Conservation (phyloP, 2,888 invertebrate species). For the Lampropteryx suffumata region DNA sequence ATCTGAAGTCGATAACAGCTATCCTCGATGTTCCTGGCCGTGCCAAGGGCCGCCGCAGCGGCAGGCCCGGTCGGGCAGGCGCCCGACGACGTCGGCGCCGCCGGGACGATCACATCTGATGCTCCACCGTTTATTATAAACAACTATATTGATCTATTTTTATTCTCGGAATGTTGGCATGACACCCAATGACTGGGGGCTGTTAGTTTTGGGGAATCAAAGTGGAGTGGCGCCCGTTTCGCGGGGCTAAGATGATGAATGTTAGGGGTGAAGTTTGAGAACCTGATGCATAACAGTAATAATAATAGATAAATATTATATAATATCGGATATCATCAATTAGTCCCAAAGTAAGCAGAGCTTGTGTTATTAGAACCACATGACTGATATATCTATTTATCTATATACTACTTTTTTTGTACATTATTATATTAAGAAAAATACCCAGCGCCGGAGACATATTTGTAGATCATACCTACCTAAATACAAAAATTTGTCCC, state of each 20-base stretch:
- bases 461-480: no score
- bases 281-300: no score
- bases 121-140: constrained; percentile 47
- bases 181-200: constrained; percentile 16
- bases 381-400: no score
- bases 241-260: background rate
- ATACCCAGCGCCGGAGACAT: no score
- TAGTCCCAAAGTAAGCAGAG: no score
- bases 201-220: constrained; percentile 13
- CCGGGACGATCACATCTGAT: constrained; percentile 34
- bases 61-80: constrained; percentile 40
- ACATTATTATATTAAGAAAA: no score
- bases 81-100: constrained; percentile 41
- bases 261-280: background rate
- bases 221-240: constrained; percentile 6
- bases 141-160: constrained; percentile 51
- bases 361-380: no score
- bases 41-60: constrained; percentile 40
- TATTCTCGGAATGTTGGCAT: constrained; percentile 25
- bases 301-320: no score
- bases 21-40: constrained; percentile 9
- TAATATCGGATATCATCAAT: no score
- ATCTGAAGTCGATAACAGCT: no score
- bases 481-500: no score
- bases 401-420: no score